A percentile compares a stretch with the other conserved stretches of the same genome.
Conservation (phyloP, 1,140 invertebrate species). For the Tetramorium parvispinum region DNA sequence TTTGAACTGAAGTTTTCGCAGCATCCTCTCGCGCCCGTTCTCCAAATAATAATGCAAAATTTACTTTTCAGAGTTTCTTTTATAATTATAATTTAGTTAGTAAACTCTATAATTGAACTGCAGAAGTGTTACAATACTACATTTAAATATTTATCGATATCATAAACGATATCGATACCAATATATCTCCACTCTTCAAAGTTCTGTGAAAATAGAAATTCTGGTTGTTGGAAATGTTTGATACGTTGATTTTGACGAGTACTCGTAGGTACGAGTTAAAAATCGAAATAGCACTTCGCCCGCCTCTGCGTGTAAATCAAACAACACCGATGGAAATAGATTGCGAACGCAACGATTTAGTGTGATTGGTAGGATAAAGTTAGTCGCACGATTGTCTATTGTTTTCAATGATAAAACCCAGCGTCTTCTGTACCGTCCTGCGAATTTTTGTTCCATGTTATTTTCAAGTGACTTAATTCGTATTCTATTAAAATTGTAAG, state of each 20-base stretch:
- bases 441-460: not conserved
- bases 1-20: not conserved
- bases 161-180: not conserved
- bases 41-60: not conserved
- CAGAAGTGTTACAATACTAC: not conserved
- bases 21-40: not conserved
- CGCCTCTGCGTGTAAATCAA: conserved; percentile 43
- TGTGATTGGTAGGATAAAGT: conserved; percentile 50
- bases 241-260: not conserved
- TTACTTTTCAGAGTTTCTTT: not conserved
- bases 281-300: conserved; percentile 40
- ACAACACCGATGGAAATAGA: conserved; percentile 39
- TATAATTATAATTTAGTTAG: not conserved
- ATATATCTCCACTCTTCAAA: not conserved
- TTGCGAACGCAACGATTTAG: conserved; percentile 53
- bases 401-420: not conserved
- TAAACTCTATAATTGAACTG: not conserved
- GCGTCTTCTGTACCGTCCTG: not conserved
- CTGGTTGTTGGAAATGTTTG: not conserved
- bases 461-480: not conserved
- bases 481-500: not conserved
- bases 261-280: not conserved
- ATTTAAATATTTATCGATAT: not conserved
- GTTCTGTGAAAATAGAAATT: not conserved
- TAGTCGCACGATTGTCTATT: conserved; percentile 29